Percentiles rank a stretch among this genome's conserved stretches.
Conservation (phyloP, 2,113 vertebrate species). For the Vanacampus margaritifer region DNA sequence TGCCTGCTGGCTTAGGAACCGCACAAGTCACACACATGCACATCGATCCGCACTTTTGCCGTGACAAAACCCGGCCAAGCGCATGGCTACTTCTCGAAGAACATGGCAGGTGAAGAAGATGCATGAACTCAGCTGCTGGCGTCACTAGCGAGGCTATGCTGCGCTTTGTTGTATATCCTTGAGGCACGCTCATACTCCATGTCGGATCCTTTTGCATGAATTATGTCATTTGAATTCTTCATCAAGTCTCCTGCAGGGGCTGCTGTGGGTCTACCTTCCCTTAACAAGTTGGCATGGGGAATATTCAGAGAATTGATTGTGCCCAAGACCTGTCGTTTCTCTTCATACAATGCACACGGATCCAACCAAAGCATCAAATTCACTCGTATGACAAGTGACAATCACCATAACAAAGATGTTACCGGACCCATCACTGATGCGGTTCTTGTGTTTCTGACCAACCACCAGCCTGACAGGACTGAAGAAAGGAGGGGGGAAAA, state of each 20-base stretch:
- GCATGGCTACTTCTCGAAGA: conserved; percentile 6
- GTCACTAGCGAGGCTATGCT: not conserved
- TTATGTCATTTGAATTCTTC: conserved; percentile 27
- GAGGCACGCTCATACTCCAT: too few species aligned
- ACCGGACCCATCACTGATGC: not conserved
- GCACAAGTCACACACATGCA: conserved; percentile 18
- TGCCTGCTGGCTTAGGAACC: conserved; percentile 44
- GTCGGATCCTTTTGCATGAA: conserved; percentile 7
- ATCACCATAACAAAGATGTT: not conserved
- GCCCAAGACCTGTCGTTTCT: conserved; percentile 54
- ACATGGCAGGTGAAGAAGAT: conserved; percentile 5
- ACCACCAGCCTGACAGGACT: conserved; percentile 10
- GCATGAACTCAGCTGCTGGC: not conserved
- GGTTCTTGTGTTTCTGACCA: conserved; percentile 32
- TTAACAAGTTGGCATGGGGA: not conserved
- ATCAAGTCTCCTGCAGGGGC: conserved; percentile 69
- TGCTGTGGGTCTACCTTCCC: conserved; percentile 71
- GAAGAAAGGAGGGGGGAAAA: conserved; percentile 2
- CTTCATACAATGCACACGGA: conserved; percentile 13
- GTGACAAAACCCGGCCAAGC: conserved; percentile 37
- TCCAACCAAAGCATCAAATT: not conserved
- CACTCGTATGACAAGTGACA: not conserved
- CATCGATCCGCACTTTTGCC: conserved; percentile 20
- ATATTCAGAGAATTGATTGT: conserved; percentile 34
- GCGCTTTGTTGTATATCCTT: not conserved